A percentile compares a stretch with the other conserved stretches of the same genome.
phyloP scores from a whole-genome alignment of 2,113 vertebrate genomes.

The Neolamprologus variostigma region DNA sequence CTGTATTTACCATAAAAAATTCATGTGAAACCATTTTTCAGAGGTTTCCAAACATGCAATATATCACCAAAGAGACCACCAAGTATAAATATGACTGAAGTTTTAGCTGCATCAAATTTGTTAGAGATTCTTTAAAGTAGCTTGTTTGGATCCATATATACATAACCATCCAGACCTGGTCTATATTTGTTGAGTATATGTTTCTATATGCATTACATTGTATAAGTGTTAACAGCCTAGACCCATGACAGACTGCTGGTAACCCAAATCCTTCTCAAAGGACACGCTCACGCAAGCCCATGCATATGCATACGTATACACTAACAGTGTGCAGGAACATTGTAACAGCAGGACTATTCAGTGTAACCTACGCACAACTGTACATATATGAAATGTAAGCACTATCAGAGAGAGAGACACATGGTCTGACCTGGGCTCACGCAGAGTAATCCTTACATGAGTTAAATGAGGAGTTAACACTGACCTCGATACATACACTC shows the following conservation, averaged over 20 bases:
- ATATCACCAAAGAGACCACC: background rate
- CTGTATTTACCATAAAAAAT: background rate
- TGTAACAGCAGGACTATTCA: background rate
- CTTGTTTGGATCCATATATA: background rate
- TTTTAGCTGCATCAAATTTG: background rate
- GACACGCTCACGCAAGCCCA: background rate
- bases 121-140: background rate
- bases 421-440: slow-evolving; percentile 15
- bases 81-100: background rate
- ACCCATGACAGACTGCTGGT: background rate
- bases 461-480: slow-evolving; percentile 43
- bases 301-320: background rate
- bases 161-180: background rate
- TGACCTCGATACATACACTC: slow-evolving; percentile 36
- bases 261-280: background rate
- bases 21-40: background rate
- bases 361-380: background rate
- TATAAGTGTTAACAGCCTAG: background rate
- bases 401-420: slow-evolving; percentile 26
- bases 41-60: background rate
- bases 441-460: slow-evolving; percentile 55
- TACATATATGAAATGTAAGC: background rate
- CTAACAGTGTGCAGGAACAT: background rate
- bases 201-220: background rate
- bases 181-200: background rate